A percentile compares a stretch with the other conserved stretches of the same genome.
These are phyloP conservation scores for Drosophila chauvacae DNA, from an alignment of 1,140 invertebrate species.

Conservation along the genomic window DNA sequence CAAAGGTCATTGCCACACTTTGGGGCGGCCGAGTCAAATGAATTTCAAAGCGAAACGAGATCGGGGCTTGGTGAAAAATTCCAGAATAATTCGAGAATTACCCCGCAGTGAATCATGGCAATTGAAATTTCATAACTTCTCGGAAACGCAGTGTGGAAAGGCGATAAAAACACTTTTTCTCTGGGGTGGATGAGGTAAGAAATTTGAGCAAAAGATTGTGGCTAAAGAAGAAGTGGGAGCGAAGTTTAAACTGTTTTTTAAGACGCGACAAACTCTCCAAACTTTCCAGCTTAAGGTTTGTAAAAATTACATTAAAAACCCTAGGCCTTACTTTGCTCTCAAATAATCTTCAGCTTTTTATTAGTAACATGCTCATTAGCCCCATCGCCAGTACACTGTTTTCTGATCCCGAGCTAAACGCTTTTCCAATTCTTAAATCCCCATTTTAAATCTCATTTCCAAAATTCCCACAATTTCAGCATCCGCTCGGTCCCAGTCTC, in stretches of 20 bases:
- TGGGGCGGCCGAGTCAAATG: constrained; percentile 30
- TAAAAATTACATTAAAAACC: too few species aligned
- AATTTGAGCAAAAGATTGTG: not conserved
- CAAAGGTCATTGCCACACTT: constrained; percentile 61
- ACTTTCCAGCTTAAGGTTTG: not conserved
- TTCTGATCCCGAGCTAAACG: constrained; percentile 27
- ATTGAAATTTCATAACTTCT: constrained; percentile 52
- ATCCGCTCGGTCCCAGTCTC: constrained; percentile 1
- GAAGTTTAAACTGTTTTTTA: not conserved
- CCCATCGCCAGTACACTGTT: constrained; percentile 12
- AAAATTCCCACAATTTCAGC: constrained; percentile 52
- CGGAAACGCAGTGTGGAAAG: not conserved
- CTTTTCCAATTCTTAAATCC: constrained; percentile 24
- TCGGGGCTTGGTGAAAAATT: constrained; percentile 17
- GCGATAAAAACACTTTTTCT: constrained; percentile 7
- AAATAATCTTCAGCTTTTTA: not conserved
- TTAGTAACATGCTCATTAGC: not conserved
- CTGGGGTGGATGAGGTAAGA: constrained; percentile 18
- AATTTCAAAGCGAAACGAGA: constrained; percentile 41
- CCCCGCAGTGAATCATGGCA: constrained; percentile 29
- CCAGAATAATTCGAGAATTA: constrained; percentile 12
- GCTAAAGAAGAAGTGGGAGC: not conserved
- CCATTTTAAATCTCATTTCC: not conserved
- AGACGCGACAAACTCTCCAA: too few species aligned
- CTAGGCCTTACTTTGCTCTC: not conserved